Evolutionary conservation across 2,113 vertebrate species (phyloP).

Genomic region (Carassius gibelio): DNA sequence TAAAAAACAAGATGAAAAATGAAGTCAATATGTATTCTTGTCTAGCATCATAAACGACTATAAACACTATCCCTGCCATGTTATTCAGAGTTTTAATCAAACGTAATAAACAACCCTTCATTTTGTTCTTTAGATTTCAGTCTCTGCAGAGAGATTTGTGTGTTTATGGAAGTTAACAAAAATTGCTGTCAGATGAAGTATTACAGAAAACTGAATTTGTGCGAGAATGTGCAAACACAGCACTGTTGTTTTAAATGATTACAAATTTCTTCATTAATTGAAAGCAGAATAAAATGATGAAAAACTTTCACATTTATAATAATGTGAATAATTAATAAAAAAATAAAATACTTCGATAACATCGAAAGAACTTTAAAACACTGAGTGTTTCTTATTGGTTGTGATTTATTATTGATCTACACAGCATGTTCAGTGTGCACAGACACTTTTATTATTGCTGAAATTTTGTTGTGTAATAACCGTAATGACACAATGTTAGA

Average conservation of each 20-base stretch:
- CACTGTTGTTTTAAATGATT: neutral
- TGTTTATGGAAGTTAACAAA: neutral
- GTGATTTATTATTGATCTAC: neutral
- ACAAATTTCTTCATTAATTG: neutral
- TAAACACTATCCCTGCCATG: neutral
- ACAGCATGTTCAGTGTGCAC: neutral
- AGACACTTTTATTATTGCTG: neutral
- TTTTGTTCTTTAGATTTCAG: neutral
- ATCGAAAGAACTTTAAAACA: too few species aligned
- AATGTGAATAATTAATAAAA: neutral
- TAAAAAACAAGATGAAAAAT: too few species aligned
- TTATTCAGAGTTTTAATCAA: neutral
- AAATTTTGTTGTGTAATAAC: neutral
- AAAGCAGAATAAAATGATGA: neutral
- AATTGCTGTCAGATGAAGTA: neutral
- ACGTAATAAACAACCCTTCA: neutral
- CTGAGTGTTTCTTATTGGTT: neutral
- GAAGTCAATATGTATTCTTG: too few species aligned
- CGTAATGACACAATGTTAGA: neutral
- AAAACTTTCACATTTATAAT: too few species aligned
- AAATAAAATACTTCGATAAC: neutral
- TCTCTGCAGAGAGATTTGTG: neutral
- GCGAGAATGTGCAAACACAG: neutral
- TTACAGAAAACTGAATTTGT: neutral
- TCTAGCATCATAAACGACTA: neutral